Conservation (phyloP, 1,140 invertebrate genomes). For the Bursaphelenchus mucronatus region DNA sequence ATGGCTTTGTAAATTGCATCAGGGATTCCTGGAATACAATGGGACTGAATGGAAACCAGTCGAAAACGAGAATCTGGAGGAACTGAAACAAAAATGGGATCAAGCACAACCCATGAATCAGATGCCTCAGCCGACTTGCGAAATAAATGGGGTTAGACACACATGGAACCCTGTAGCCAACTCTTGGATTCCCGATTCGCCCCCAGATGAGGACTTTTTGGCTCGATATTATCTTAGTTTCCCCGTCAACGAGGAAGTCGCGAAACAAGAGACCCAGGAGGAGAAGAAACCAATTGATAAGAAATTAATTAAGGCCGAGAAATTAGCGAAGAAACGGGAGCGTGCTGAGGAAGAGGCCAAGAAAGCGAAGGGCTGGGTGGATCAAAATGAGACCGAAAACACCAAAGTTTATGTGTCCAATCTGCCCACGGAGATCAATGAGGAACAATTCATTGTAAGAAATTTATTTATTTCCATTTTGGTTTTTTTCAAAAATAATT, state of each 20-base stretch:
- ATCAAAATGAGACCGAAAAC: conserved; percentile 82
- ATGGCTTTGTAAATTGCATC: conserved; percentile 27
- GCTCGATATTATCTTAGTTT: conserved; percentile 92
- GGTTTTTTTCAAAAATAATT: conserved; percentile 13
- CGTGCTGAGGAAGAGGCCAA: conserved; percentile 21
- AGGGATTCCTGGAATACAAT: conserved; percentile 41
- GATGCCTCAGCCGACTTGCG: neutral
- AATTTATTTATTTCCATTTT: conserved; percentile 5
- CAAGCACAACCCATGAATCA: conserved; percentile 26
- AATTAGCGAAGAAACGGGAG: conserved; percentile 45
- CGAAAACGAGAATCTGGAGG: conserved; percentile 18
- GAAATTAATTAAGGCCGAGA: conserved; percentile 61
- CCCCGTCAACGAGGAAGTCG: conserved; percentile 68
- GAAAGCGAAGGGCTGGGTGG: conserved; percentile 74
- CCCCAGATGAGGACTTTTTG: conserved; percentile 91
- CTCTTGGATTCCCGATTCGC: conserved; percentile 53
- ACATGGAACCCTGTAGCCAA: conserved; percentile 44
- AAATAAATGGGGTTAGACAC: conserved; percentile 42
- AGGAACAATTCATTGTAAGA: conserved; percentile 67
- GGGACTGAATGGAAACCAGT: conserved; percentile 41
- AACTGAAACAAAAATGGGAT: conserved; percentile 32
- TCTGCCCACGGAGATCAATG: conserved; percentile 79
- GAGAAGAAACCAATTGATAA: conserved; percentile 32
- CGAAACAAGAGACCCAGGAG: conserved; percentile 16
- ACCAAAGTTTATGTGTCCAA: conserved; percentile 95